Evolutionary conservation across 2,113 vertebrate species (phyloP).

Genomic region (Beaufortia kweichowensis): DNA sequence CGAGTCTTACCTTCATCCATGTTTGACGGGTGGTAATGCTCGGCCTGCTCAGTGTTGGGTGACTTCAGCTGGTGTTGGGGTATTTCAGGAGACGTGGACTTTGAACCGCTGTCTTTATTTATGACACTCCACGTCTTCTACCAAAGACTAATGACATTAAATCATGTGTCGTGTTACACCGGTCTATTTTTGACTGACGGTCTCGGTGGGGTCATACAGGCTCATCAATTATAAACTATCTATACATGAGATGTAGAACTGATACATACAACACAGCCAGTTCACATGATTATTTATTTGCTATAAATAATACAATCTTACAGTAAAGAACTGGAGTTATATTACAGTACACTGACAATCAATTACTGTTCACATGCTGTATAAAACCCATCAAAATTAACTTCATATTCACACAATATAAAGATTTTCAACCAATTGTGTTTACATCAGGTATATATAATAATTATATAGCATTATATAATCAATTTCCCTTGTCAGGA

Average conservation of each 20-base stretch:
- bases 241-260: background rate
- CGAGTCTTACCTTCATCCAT: slow-evolving; percentile 49
- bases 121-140: slow-evolving; percentile 18
- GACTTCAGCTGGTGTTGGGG: slow-evolving; percentile 10
- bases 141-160: slow-evolving; percentile 23
- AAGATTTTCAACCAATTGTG: background rate
- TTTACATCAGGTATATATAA: background rate
- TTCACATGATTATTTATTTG: background rate
- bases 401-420: background rate
- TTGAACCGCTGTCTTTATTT: slow-evolving; percentile 40
- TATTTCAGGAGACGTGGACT: slow-evolving; percentile 19
- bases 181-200: slow-evolving; percentile 16
- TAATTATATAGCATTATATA: too few relatives aligned
- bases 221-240: slow-evolving; percentile 4
- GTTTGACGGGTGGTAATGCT: slow-evolving; percentile 27
- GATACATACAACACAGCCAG: background rate
- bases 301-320: slow-evolving; percentile 14
- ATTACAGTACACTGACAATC: background rate
- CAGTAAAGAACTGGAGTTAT: background rate
- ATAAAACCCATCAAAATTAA: background rate
- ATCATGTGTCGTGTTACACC: slow-evolving; percentile 33
- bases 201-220: background rate
- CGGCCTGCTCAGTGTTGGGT: slow-evolving; percentile 3
- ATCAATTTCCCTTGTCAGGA: too few relatives aligned
- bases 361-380: background rate